Evolutionary conservation across 2,113 vertebrate species (phyloP), one percentile per base, ranked within the genome.

Genomic region (Pseudois nayaur): DNA sequence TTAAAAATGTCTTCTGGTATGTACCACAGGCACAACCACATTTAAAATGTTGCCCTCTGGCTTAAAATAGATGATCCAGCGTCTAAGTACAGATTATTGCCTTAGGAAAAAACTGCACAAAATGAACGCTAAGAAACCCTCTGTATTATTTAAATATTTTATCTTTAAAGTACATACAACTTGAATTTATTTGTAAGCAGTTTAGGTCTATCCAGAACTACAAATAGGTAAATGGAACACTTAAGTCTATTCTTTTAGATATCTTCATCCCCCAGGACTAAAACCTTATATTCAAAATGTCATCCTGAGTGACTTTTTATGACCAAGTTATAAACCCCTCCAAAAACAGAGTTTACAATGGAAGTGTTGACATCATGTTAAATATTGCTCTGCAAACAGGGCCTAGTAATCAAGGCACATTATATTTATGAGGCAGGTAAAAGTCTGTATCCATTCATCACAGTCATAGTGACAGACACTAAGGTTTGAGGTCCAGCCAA

Each of bases 401-500:
- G 98, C 97, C 98, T 94, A 95, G 97, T 97, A 98, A 99, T 98
- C 98, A 98, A 98, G 98, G 97, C 98, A 96, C 98, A 96, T 98
- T 98, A 98, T 98, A 98, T 99, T 99, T 99, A 99, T 98, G 99
- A 98, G 98, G 98, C 98, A 98, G 98, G 98, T 98, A 98, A 98
- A 98, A 98, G 98, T 99, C 98, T 98, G 98, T 98, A 97, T 98
- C 98, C 98, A 98, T 99, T 98, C 99, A 99, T 98, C 99, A 99
- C 98, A 79, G 97, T 98, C 98, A 97, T 96, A 98, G 97, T 98
- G 98, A 99, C 98, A 99, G 98, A 98, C 97, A 98, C 98, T 96
- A 98, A 98, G 36, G 98, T 98, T 98, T 98, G 97, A 98, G 97
- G 98, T 98, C 98, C 96, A 98, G 60, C 89, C 98, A 98, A 98